Base-by-base conservation (phyloP, 2,888 invertebrate genomes). In the Drosophila pegasa region DNA sequence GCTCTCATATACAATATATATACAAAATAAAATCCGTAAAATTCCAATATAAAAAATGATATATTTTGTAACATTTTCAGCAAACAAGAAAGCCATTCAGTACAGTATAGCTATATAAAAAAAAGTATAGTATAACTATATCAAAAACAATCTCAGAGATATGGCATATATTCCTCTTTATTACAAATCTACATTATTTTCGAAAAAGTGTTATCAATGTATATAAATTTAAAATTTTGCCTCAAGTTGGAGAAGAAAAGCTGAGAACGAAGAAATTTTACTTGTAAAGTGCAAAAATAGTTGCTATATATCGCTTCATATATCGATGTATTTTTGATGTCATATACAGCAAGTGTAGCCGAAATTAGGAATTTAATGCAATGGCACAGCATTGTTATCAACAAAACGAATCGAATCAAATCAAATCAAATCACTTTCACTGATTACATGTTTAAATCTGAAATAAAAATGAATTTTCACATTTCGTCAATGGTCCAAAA, bases 271-370 rank as follows among this genome's bases (percentile, higher is more conserved):
- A 27, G 2, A 43, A 16, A 47, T 16, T 18, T 27, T 29, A 29
- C 16, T 18, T 16, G 2, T 7, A 3, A 48, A 29, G 12, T 16
- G 18, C n/a, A 58, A n/a, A n/a, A n/a, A n/a, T 43, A 63, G 16
- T 25, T 37, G n/a, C 25, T n/a, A 50, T 45, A 31, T 29, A 48
- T 55, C 6, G 6, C 12, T 37, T 16, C 35, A 54, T 31, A 40
- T 12, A 33, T 35, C 41, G 68, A 81, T 82, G 82, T 82, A 82
- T 80, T 79, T 75, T 82, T 75, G 65, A 79, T 79, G 79, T 78
- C 65, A 60, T 66, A 76, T 80, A 72, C 59, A 55, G 62, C 57
- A 58, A 47, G 40, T 35, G 10, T n/a, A n/a, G 12, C n/a, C 22
- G 10, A 58, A 56, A 47, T 35, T 9, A 12, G n/a, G 10, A 35